Conservation (phyloP, 2,888 invertebrate genomes). For the Drosophila kuntzei region DNA sequence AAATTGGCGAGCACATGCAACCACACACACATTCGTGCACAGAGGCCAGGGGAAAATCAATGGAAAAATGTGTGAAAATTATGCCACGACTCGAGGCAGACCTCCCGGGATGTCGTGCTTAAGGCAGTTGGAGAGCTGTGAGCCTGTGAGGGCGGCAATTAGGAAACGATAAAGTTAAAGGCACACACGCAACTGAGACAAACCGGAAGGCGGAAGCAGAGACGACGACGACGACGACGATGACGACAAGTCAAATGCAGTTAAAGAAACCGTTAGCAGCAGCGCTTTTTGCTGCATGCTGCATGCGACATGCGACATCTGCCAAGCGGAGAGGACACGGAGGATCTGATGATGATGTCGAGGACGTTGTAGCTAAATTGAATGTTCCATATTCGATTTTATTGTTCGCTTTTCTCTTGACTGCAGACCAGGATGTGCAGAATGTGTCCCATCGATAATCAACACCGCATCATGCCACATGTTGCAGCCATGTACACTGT, state of each 20-base stretch:
- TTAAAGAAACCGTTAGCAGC: conserved; percentile 47
- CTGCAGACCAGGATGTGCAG: conserved; percentile 22
- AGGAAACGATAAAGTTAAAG: conserved; percentile 75
- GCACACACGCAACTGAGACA: conserved; percentile 46
- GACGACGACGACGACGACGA: conserved; percentile 35
- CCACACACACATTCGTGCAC: conserved; percentile 11
- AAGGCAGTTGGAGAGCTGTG: conserved; percentile 22
- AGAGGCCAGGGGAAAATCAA: conserved; percentile 18
- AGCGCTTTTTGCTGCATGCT: conserved; percentile 42
- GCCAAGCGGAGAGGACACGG: conserved; percentile 37
- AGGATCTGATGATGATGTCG: conserved; percentile 26
- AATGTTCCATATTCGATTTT: conserved; percentile 59
- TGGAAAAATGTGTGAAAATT: conserved; percentile 59
- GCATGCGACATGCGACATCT: conserved; percentile 75
- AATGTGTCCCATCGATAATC: conserved; percentile 59
- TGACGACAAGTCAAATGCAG: conserved; percentile 56
- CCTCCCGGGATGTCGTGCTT: conserved; percentile 32
- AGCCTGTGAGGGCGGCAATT: conserved; percentile 56
- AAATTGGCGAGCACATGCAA: conserved; percentile 49
- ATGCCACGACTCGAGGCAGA: conserved; percentile 36
- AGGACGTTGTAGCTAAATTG: conserved; percentile 68
- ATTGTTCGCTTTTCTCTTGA: conserved; percentile 22
- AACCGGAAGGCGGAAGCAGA: conserved; percentile 23
- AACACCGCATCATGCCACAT: conserved; percentile 64
- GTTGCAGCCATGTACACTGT: conserved; percentile 72